These are phyloP conservation scores for Epizoanthus stellaris DNA, from an alignment of 92 coral and sea anemone genomes.

Conservation along the genomic window DNA sequence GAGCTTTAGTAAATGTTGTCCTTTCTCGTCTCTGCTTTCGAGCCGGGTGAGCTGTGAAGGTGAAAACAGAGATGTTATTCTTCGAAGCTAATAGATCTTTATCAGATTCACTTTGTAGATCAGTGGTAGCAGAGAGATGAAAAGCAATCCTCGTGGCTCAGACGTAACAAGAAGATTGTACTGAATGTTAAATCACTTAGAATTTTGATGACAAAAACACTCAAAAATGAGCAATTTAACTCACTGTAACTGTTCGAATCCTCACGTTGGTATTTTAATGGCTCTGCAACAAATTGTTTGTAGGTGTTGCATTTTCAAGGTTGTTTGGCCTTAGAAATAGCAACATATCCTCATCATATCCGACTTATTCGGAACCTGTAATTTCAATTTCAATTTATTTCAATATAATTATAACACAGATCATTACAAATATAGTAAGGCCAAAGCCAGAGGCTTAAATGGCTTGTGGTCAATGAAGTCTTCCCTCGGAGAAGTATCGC, in stretches of 20 bases:
- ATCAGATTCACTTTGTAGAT: not conserved
- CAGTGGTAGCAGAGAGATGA: no score
- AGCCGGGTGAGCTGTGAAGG: conserved; percentile 80
- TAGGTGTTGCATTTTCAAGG: conserved; percentile 2
- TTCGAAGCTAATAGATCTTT: not conserved
- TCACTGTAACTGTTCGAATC: not conserved
- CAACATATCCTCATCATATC: conserved; percentile 8
- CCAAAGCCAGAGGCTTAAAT: no score
- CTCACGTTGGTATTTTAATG: conserved; percentile 35
- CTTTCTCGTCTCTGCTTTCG: conserved; percentile 97
- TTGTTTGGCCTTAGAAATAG: not conserved
- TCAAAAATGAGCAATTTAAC: no score
- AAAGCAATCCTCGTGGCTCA: no score
- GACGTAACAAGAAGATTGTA: no score
- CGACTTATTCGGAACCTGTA: not conserved
- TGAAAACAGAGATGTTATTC: not conserved
- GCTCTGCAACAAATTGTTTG: not conserved
- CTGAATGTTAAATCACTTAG: no score
- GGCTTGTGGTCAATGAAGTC: not conserved
- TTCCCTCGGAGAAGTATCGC: not conserved
- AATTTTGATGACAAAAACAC: no score
- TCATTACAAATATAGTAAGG: no score
- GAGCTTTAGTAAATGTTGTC: conserved; percentile 98
- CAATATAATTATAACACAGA: no score
- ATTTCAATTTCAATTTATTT: no score